These are phyloP conservation scores for Acleris literana DNA, from an alignment of 2,888 invertebrate genomes.

Conservation along the genomic window DNA sequence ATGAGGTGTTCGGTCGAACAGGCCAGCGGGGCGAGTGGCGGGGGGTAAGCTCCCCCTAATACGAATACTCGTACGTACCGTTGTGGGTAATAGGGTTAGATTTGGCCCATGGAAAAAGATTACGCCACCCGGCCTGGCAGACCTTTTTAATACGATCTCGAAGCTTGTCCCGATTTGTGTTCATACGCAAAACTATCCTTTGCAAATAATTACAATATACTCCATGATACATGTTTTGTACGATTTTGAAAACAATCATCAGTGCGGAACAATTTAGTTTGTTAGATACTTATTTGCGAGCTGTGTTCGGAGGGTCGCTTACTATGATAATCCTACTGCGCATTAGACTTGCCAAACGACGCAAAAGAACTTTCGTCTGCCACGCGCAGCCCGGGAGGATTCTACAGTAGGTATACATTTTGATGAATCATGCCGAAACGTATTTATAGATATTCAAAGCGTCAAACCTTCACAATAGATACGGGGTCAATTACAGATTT, in stretches of 20 bases:
- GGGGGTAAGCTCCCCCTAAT: conserved; percentile 50
- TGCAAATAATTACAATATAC: background rate
- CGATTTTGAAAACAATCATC: background rate
- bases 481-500: background rate
- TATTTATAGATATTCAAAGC: conserved; percentile 1
- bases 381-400: conserved; percentile 8
- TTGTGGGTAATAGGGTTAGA: conserved; percentile 62
- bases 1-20: conserved; percentile 37
- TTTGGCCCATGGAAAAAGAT: conserved; percentile 60
- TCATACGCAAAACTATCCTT: conserved; percentile 10
- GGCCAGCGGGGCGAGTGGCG: conserved; percentile 29
- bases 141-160: conserved; percentile 45
- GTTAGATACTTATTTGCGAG: background rate
- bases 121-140: conserved; percentile 49
- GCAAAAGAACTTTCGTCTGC: conserved; percentile 17
- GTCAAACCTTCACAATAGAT: background rate
- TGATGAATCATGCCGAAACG: conserved; percentile 13
- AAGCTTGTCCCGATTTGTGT: conserved; percentile 14
- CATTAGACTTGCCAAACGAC: conserved; percentile 19
- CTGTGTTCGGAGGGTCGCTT: conserved; percentile 6
- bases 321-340: conserved; percentile 14
- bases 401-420: conserved; percentile 1
- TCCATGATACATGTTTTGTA: background rate
- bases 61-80: conserved; percentile 55
- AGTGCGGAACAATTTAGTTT: background rate